Percentiles rank a stretch among this genome's conserved stretches.
phyloP scores from a whole-genome alignment of 2,113 vertebrate genomes.

The Tragelaphus strepsiceros region DNA sequence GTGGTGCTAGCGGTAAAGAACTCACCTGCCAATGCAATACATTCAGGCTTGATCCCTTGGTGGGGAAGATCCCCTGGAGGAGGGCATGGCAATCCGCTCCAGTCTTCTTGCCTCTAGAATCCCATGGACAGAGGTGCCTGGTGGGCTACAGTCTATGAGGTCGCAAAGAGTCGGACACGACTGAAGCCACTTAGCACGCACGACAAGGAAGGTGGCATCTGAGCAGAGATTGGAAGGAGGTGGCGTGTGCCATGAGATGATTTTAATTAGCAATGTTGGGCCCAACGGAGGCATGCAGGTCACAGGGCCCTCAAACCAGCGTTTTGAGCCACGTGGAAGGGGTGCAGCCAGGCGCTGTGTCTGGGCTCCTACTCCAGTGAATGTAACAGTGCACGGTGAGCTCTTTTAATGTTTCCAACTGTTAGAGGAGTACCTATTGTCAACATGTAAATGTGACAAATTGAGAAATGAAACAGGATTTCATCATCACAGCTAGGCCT shows the following conservation, averaged over 20 bases:
- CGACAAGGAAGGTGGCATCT: not conserved
- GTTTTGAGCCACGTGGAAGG: not conserved
- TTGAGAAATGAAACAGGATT: not conserved
- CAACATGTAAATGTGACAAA: not conserved
- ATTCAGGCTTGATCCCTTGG: not conserved
- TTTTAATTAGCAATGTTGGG: not conserved
- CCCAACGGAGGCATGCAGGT: not conserved
- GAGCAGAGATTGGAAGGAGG: not conserved
- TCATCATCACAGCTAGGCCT: not conserved
- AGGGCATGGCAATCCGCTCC: not conserved
- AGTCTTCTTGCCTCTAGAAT: not conserved
- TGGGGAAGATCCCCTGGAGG: not conserved
- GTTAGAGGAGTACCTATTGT: not conserved
- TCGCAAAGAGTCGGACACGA: not conserved
- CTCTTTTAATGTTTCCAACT: not conserved
- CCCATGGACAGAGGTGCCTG: not conserved
- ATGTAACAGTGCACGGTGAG: not conserved
- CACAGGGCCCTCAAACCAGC: not conserved
- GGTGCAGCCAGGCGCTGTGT: not conserved
- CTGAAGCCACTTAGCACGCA: not conserved
- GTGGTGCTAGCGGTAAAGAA: not conserved
- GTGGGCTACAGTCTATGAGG: not conserved
- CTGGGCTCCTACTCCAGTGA: not conserved
- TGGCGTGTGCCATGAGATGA: not conserved
- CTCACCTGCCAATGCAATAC: not conserved